These are phyloP conservation scores for Euproctis similis DNA, from an alignment of 2,888 invertebrate genomes.

Conservation along the genomic window DNA sequence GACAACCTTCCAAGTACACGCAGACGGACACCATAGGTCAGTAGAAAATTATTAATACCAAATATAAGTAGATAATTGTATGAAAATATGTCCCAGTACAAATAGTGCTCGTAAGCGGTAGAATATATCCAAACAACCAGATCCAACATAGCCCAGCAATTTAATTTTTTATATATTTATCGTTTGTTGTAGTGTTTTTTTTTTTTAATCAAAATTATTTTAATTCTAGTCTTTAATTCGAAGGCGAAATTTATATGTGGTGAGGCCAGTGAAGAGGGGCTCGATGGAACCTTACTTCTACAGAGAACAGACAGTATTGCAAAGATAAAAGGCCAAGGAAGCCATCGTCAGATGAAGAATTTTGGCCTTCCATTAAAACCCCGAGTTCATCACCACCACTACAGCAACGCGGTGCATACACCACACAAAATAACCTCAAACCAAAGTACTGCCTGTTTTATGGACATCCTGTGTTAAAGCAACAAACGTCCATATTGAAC, in stretches of 20 bases:
- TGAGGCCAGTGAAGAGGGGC: slow-evolving; percentile 74
- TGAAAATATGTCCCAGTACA: no score
- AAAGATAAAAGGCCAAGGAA: slow-evolving; percentile 39
- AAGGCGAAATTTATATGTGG: slow-evolving; percentile 79
- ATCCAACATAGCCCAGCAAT: no score
- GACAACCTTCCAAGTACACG: slow-evolving; percentile 81
- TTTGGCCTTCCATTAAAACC: no score
- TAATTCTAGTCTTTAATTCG: slow-evolving; percentile 75
- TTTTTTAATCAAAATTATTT: slow-evolving; percentile 46
- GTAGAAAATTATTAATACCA: no score
- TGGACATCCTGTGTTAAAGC: slow-evolving; percentile 49
- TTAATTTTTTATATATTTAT: no score
- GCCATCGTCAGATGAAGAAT: not conserved
- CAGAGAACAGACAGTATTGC: slow-evolving; percentile 62
- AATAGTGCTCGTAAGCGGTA: no score
- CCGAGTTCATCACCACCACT: slow-evolving; percentile 14
- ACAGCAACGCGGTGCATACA: slow-evolving; percentile 29
- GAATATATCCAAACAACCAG: no score
- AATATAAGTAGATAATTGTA: no score
- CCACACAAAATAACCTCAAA: slow-evolving; percentile 57
- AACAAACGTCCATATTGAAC: slow-evolving; percentile 48
- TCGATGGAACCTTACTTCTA: slow-evolving; percentile 77
- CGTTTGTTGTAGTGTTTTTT: no score
- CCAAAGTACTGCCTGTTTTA: slow-evolving; percentile 61
- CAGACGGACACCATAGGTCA: slow-evolving; percentile 79